These are phyloP conservation scores for Drosophila mojavensis DNA, from an alignment of 1,140 invertebrate species.

Conservation along the genomic window DNA sequence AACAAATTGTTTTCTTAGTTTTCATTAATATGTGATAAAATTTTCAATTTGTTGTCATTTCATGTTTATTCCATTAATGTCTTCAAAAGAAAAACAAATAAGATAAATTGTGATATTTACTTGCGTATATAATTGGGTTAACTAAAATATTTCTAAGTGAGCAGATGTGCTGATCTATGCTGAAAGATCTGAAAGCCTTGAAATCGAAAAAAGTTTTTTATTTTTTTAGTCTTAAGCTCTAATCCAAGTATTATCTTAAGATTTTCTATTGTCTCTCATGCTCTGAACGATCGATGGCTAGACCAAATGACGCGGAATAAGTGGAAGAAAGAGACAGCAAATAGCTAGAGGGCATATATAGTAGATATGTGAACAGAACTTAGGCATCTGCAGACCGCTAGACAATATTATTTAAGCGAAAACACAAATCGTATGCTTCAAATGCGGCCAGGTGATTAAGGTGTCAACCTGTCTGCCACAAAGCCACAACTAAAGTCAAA, in stretches of 20 bases:
- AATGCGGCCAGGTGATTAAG: slow-evolving; percentile 65
- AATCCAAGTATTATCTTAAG: not conserved
- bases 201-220: too few relatives aligned
- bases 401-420: slow-evolving; percentile 41
- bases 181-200: too few relatives aligned
- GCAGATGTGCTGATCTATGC: too few relatives aligned
- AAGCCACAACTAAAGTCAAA: slow-evolving; percentile 15
- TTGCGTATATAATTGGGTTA: too few relatives aligned
- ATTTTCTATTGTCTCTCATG: not conserved
- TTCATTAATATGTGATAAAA: not conserved
- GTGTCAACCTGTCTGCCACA: slow-evolving; percentile 56
- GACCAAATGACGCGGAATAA: not conserved
- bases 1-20: not conserved
- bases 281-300: not conserved
- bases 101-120: too few relatives aligned
- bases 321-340: not conserved
- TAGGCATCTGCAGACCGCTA: slow-evolving; percentile 17
- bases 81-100: not conserved
- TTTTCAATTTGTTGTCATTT: not conserved
- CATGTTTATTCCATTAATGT: slow-evolving; percentile 1
- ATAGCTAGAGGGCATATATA: not conserved
- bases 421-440: slow-evolving; percentile 53
- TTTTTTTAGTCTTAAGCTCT: too few relatives aligned
- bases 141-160: too few relatives aligned
- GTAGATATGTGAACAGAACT: not conserved